phyloP scores from a whole-genome alignment of 2,113 vertebrate species.

The Clarias macrocephalus region DNA sequence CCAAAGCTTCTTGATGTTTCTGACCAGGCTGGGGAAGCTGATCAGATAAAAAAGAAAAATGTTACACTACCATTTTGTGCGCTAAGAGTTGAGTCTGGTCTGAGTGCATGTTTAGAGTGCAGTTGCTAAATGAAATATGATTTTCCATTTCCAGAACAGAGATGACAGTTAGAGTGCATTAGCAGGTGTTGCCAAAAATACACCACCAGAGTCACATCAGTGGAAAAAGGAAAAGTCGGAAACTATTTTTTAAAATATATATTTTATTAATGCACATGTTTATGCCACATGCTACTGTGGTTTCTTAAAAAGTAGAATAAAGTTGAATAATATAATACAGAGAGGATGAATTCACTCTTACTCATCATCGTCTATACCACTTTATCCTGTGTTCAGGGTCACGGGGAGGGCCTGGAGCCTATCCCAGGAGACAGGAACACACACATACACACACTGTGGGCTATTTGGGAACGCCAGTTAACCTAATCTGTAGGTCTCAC shows the following conservation, averaged over 20 bases:
- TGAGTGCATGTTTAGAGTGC: neutral
- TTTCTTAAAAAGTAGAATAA: neutral
- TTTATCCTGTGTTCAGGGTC: too few relatives aligned
- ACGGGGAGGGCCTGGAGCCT: too few relatives aligned
- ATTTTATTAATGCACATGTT: neutral
- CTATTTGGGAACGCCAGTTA: too few relatives aligned
- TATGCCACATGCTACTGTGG: neutral
- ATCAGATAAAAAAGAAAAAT: slow-evolving; percentile 31
- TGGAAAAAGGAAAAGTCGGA: neutral
- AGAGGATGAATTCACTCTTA: neutral
- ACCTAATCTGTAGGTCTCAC: too few relatives aligned
- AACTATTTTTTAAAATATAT: neutral
- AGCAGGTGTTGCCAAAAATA: neutral
- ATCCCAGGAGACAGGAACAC: too few relatives aligned
- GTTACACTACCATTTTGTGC: neutral
- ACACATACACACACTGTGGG: too few relatives aligned
- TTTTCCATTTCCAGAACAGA: neutral
- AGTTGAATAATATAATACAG: neutral
- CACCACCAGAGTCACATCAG: neutral
- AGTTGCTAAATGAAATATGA: neutral
- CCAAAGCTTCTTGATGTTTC: slow-evolving; percentile 50
- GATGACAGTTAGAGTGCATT: neutral
- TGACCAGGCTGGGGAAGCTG: slow-evolving; percentile 43
- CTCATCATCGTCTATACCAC: too few relatives aligned
- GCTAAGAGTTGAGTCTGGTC: neutral